Base-by-base conservation (phyloP, 2,797 vertebrate species). In the Falco berigora region DNA sequence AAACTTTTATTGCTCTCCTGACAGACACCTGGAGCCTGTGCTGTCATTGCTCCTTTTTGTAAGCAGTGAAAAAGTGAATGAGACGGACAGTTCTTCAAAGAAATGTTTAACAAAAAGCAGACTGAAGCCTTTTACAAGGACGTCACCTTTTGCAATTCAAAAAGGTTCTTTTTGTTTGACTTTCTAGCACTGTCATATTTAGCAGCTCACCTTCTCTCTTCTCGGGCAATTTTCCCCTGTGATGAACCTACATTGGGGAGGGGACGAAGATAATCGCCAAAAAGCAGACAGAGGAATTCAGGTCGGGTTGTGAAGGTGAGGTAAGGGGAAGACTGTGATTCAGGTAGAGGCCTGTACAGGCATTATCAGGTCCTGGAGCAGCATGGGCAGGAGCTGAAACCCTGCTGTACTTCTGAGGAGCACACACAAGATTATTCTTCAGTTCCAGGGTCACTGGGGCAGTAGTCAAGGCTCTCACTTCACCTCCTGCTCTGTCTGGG, bases 11-110 rank as follows among this genome's bases (percentile, higher is more conserved):
- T 87, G 93, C 91, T 97, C 76, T 85, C 89, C 95, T 94, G 88
- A 95, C 91, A 97, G 96, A 96, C 95, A 96, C 84, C 90, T 76
- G 88, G 94, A 97, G 96, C 97, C 96, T 84, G 59, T 22, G 86
- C 91, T 97, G 93, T 94, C 97, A 94, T 52, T 77, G 82, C 78
- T 95, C 66, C 69, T 89, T 96, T 96, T 76, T 89, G 34, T 83
- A 95, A 96, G 74, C 17, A 77, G 49, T 10, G 8, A 89, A 86
- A 80, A 95, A 95, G 81, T 53, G 79, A 94, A 88, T 36, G 68
- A 95, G 49, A 88, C 0, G n/a, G 52, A 78, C 68, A 93, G 90
- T 64, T 69, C 67, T 64, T 78, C 72, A 78, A 93, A 90, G 50
- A 93, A 94, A 94, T n/a, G 59, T 72, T 95, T 90, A 94, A 96